These are phyloP conservation scores for Barbus barbus DNA, from an alignment of 2,113 vertebrate species.

Conservation along the genomic window DNA sequence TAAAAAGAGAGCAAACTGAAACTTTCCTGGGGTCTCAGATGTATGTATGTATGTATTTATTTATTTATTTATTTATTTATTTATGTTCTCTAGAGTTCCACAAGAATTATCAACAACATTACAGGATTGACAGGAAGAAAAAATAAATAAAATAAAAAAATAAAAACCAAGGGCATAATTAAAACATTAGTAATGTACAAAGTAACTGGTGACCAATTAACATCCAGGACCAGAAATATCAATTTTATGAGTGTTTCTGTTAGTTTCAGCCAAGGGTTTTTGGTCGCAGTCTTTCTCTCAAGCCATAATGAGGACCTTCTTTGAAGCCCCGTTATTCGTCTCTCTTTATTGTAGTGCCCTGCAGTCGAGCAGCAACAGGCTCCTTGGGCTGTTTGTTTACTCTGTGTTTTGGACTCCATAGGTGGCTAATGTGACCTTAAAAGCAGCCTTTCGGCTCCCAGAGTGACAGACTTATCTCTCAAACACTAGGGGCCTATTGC, in stretches of 20 bases:
- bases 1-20: no score
- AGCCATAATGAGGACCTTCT: background rate
- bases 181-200: no score
- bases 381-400: constrained; percentile 7
- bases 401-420: constrained; percentile 39
- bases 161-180: no score
- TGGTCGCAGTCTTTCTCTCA: background rate
- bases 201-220: background rate
- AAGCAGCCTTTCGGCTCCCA: background rate
- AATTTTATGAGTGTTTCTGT: background rate
- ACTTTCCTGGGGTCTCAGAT: no score
- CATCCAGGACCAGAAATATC: background rate
- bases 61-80: no score
- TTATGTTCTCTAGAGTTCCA: no score
- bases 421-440: constrained; percentile 44
- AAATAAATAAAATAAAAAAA: no score
- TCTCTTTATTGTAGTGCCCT: constrained; percentile 21
- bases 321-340: background rate
- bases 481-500: background rate
- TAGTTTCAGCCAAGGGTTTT: background rate
- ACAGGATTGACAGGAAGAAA: no score
- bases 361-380: constrained; percentile 2
- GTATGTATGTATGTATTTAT: no score
- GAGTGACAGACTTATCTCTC: constrained; percentile 30
- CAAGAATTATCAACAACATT: no score